Base-by-base conservation (phyloP, 2,888 invertebrate species). In the Clostera curtula region DNA sequence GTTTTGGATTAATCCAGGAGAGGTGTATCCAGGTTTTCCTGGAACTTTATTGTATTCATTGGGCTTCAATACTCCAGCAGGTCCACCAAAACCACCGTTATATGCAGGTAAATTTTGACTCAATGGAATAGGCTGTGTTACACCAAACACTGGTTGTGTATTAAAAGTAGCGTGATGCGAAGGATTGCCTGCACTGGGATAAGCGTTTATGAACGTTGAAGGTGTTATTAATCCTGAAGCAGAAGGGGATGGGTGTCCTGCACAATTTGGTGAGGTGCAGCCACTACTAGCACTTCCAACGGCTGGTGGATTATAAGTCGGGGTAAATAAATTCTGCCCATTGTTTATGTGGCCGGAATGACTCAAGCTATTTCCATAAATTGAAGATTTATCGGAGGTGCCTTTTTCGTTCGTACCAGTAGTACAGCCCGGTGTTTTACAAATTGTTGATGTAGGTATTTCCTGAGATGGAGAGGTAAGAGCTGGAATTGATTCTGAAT, bases 21-120 rank as follows among this genome's bases (percentile, higher is more conserved):
- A 15, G 3, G 10, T 1, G 9, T 10, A 15, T 6, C 10, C 23
- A 6, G 23, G 23, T 15, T 23, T 23, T 7, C 23, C 23, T 15
- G 14, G 14, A 15, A n/a, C 15, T 23, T 9, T 10, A 9, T 5
- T 23, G 13, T 19, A 13, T 25, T 24, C 24, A 30, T 17, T 19
- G 19, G 21, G 14, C 26, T 29, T 24, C 4, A 23, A 15, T 6
- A 23, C 10, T 15, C 23, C 25, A 12, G 19, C 15, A 3, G 40
- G 35, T n/a, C 40, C 39, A 24, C 44, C 42, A 31, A 46, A 43
- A 24, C 40, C 45, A 12, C 38, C 36, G 6, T 36, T 34, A 29
- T 45, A 42, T 12, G 22, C 24, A 12, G 37, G 37, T 19, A 22
- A 12, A 13, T 12, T 13, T 19, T 19, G 19, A 5, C 17, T 19